These are phyloP conservation scores for Tetranychus truncatus DNA, from an alignment of 2,888 invertebrate genomes.

Conservation along the genomic window DNA sequence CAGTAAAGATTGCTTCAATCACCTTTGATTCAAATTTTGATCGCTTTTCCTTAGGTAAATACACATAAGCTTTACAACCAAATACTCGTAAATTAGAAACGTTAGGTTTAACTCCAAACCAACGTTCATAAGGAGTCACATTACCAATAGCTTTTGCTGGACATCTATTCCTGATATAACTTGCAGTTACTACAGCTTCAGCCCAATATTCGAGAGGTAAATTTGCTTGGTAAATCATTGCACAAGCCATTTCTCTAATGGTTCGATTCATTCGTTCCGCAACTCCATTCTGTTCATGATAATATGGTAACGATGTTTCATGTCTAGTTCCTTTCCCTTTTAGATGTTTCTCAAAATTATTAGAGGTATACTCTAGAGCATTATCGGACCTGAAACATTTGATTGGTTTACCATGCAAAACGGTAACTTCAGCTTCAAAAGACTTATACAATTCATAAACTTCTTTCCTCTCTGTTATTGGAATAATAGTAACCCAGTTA, in stretches of 20 bases:
- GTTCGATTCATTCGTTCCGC: constrained; percentile 27
- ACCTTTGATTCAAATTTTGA: constrained; percentile 17
- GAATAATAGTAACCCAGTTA: background rate
- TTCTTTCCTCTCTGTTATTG: constrained; percentile 8
- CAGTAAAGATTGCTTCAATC: constrained; percentile 8
- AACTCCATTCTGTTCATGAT: constrained; percentile 26
- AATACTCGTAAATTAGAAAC: background rate
- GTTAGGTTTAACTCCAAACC: constrained; percentile 8
- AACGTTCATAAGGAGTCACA: constrained; percentile 5
- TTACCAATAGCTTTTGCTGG: background rate
- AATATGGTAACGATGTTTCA: constrained; percentile 21
- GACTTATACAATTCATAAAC: background rate
- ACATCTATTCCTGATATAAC: constrained; percentile 22
- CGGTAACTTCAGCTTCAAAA: background rate
- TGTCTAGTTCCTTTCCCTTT: constrained; percentile 22
- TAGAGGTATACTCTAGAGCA: constrained; percentile 16
- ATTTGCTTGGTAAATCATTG: constrained; percentile 9
- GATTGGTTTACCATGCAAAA: background rate
- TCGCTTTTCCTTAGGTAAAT: background rate
- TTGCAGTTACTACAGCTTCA: constrained; percentile 25
- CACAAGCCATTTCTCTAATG: constrained; percentile 24
- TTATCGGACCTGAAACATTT: constrained; percentile 13
- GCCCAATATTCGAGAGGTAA: constrained; percentile 13
- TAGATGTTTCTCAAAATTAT: constrained; percentile 20
- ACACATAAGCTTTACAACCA: constrained; percentile 9